Evolutionary conservation across 2,113 vertebrate genomes (phyloP), one percentile per base, ranked within the genome.

Genomic region (Zosterops borbonicus): DNA sequence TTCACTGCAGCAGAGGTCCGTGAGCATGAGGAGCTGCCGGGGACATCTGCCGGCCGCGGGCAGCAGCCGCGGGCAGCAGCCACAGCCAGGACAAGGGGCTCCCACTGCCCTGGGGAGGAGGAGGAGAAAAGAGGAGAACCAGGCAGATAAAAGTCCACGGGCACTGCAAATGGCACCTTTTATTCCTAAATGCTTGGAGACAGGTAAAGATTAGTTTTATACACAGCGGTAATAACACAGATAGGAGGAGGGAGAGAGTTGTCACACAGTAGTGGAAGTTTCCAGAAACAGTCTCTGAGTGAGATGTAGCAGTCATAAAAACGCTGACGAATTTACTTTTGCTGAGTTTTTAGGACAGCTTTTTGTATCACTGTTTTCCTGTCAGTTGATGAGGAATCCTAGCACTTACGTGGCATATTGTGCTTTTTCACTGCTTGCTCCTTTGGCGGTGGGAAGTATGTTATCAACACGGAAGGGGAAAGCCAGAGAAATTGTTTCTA

Each of bases 301-400:
- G 47, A 93, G 22, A 22, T 37, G n/a, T 55, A 87, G 56, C 47
- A 67, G 41, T 19, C 1, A 3, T 53, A 65, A 74, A 91, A 85
- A 65, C 28, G 63, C 55, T 49, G 68, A 52, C 65, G 28, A 62
- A 53, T 92, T 95, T 91, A 74, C 27, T 88, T 94, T n/a, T 77
- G 39, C n/a, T 33, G 50, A 83, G 27, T 80, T 68, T 39, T 85
- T 86, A 69, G 92, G 64, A 69, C 69, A 90, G 24, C 68, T 53
- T 62, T 25, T 85, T 35, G 37, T 29, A 39, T 78, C 47, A 35
- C 73, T 90, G 69, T 82, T 67, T 31, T 19, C 56, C 35, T 37
- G 15, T 80, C 60, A 52, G 67, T 37, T 1, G 12, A 62, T 80
- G 92, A 80, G 76, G 64, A 87, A 74, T 80, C 71, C 81, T 64